Evolutionary conservation across 2,888 invertebrate genomes (phyloP).

Genomic region (Orchesella flavescens): DNA sequence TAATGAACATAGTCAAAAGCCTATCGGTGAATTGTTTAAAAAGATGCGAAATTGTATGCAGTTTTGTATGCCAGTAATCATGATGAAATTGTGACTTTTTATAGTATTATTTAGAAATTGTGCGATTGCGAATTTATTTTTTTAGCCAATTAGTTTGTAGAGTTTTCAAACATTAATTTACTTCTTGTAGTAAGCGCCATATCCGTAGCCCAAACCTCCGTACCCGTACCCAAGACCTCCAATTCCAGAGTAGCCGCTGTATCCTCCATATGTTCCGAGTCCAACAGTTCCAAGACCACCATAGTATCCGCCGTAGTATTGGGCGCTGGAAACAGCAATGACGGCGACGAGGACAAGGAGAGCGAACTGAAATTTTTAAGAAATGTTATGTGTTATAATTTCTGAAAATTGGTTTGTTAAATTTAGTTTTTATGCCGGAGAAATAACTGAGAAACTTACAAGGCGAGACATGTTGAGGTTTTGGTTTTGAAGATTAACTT

Average conservation of each 20-base stretch:
- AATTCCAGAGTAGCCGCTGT: conserved; percentile 28
- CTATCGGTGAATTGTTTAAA: too few relatives aligned
- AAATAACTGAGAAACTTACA: conserved; percentile 61
- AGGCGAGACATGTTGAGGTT: conserved; percentile 59
- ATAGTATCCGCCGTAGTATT: conserved; percentile 50
- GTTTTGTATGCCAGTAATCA: too few relatives aligned
- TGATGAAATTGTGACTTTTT: too few relatives aligned
- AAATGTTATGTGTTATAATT: not conserved
- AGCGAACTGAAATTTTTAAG: conserved; percentile 47
- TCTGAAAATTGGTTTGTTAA: not conserved
- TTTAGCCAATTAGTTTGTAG: not conserved
- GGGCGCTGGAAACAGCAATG: conserved; percentile 45
- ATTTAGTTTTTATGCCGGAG: too few relatives aligned
- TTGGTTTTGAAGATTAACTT: not conserved
- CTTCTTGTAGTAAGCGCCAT: conserved; percentile 35
- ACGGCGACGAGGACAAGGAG: conserved; percentile 60
- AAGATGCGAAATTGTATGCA: too few relatives aligned
- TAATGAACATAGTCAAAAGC: too few relatives aligned
- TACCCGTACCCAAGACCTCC: conserved; percentile 16
- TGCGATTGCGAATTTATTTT: not conserved
- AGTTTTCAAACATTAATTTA: not conserved
- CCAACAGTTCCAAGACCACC: conserved; percentile 36
- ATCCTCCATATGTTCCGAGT: conserved; percentile 18
- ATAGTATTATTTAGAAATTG: too few relatives aligned
- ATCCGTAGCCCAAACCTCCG: not conserved